Base-by-base conservation (phyloP, 1,140 invertebrate genomes). In the Cherax destructor region DNA sequence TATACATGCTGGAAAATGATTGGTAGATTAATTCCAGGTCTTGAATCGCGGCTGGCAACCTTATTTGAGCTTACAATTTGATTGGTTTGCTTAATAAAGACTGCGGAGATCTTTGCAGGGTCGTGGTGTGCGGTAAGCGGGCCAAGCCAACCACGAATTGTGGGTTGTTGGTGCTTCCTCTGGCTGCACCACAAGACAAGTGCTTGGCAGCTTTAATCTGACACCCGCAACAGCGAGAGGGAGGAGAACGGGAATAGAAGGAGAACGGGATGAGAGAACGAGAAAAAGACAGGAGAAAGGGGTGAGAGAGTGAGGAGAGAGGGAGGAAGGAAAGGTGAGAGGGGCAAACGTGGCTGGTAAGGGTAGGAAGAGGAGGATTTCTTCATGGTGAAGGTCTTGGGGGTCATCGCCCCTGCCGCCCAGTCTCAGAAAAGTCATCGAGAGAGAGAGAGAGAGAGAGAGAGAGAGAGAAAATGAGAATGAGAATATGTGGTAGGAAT, bases 81-180 rank as follows among this genome's bases (percentile, higher is more conserved):
- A 83, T 83, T 83, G 80, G 80, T 83, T 83, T 83, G 80, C 61
- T 83, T 61, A 83, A 83, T 83, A 83, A 50, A 49, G 52, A 41
- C n/a, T 52, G 84, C 56, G 56, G n/a, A 74, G 69, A 74, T 74
- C 24, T 21, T 7, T 30, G 69, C 24, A 30, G n/a, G 24, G 1
- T 30, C 7, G 69, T 30, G 52, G 47, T 16, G 13, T 18, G 69
- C 30, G 84, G 56, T 74, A 52, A 49, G 47, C 47, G 50, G 84
- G 50, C 16, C 7, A 69, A 52, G 21, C 16, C 10, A 21, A 72
- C 65, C 47, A 65, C 50, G 65, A 76, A 47, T 52, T 52, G 69
- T 30, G 61, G 65, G 18, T 81, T 81, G 16, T 59, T 6, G 16
- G 16, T 74, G 4, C 6, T n/a, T 24, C 69, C 69, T 74, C 69